phyloP scores from a whole-genome alignment of 1,140 invertebrate genomes.

The Diorhabda carinulata region DNA sequence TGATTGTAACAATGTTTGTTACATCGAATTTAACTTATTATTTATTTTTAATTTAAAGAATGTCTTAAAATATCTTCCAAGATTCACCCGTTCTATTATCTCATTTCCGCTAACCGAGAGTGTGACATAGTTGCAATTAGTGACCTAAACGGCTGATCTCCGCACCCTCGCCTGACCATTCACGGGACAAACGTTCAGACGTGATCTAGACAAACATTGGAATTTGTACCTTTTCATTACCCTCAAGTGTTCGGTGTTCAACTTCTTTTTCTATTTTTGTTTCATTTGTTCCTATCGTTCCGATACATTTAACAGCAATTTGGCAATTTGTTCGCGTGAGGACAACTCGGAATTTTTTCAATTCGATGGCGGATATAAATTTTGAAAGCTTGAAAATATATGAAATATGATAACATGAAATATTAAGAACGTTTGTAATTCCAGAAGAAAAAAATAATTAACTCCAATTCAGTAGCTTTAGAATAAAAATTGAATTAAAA shows the following conservation, averaged over 20 bases:
- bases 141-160: slow-evolving; percentile 34
- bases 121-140: slow-evolving; percentile 40
- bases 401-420: no score
- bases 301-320: slow-evolving; percentile 8
- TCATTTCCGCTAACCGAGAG: slow-evolving; percentile 39
- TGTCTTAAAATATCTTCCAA: not conserved
- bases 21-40: no score
- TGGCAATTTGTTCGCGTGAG: not conserved
- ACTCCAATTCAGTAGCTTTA: no score
- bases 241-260: slow-evolving; percentile 15
- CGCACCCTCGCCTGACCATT: slow-evolving; percentile 27
- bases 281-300: not conserved
- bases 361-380: no score
- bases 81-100: slow-evolving; percentile 33
- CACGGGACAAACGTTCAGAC: slow-evolving; percentile 25
- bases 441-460: no score
- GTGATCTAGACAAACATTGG: slow-evolving; percentile 26
- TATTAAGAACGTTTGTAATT: no score
- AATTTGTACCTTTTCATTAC: slow-evolving; percentile 30
- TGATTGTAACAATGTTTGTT: no score
- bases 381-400: no score
- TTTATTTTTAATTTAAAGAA: no score
- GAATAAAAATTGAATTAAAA: no score
- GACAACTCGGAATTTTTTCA: no score
- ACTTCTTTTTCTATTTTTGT: not conserved